A percentile compares a stretch with the other conserved stretches of the same genome.
Evolutionary conservation across 2,797 vertebrate genomes (phyloP).

Genomic region (Graptemys geographica): DNA sequence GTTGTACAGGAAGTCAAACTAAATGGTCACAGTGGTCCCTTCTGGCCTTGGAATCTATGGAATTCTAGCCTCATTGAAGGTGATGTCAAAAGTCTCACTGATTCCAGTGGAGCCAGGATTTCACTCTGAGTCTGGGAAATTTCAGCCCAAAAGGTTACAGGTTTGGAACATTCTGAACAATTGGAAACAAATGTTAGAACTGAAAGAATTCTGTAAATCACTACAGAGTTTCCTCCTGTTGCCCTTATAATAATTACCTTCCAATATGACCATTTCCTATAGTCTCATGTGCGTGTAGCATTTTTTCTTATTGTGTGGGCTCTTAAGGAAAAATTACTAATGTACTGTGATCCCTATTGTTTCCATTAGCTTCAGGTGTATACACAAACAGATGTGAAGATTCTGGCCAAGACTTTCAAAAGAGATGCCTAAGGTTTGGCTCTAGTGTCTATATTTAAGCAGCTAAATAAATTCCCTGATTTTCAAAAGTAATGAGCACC

Average conservation of each 20-base stretch:
- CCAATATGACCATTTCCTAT: neutral
- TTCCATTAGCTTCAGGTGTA: neutral
- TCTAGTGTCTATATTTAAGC: conserved; percentile 8
- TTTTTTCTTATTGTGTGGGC: neutral
- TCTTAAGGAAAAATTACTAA: neutral
- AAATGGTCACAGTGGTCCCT: too few species aligned
- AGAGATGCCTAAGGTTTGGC: conserved; percentile 39
- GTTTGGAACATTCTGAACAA: conserved; percentile 26
- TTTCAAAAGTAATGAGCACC: conserved; percentile 6
- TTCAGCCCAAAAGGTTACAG: neutral
- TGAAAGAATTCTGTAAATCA: conserved; percentile 1
- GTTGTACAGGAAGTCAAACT: too few species aligned
- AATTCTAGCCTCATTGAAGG: neutral
- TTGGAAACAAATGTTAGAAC: conserved; percentile 12
- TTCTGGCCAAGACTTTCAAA: conserved; percentile 21
- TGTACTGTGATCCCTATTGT: neutral
- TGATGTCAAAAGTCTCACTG: neutral
- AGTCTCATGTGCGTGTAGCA: accelerated
- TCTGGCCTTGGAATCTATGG: neutral
- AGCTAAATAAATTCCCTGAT: neutral
- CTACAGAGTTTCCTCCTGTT: neutral
- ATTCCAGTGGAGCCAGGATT: neutral
- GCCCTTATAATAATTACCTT: too few species aligned
- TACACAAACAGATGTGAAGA: conserved; percentile 2
- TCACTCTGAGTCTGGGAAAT: conserved; percentile 26